phyloP scores from a whole-genome alignment of 1,140 invertebrate genomes.

The Apocrypta bakeri region DNA sequence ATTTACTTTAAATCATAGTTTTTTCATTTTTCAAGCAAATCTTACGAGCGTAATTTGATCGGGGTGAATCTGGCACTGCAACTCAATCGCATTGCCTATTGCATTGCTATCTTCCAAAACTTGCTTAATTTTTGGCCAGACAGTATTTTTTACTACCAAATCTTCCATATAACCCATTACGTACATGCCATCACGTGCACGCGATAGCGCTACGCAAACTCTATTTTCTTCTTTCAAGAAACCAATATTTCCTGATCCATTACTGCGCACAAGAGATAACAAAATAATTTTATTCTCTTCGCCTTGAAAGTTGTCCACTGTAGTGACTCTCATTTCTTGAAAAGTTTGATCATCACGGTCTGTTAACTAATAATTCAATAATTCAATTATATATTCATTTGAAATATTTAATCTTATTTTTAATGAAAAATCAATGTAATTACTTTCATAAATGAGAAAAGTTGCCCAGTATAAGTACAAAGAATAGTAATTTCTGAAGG shows the following conservation, averaged over 20 bases:
- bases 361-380: neutral
- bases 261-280: conserved; percentile 87
- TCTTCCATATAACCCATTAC: conserved; percentile 82
- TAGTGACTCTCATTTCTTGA: conserved; percentile 77
- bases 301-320: conserved; percentile 90
- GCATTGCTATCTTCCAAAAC: conserved; percentile 69
- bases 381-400: neutral
- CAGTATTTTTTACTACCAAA: conserved; percentile 71
- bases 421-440: neutral
- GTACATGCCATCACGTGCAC: conserved; percentile 84
- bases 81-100: conserved; percentile 62
- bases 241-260: conserved; percentile 81
- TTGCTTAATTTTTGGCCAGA: conserved; percentile 75
- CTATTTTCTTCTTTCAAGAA: conserved; percentile 86
- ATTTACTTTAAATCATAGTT: no score
- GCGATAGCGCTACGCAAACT: conserved; percentile 79
- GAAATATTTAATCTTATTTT: no score
- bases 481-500: conserved; percentile 18
- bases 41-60: neutral
- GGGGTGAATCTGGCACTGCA: conserved; percentile 22
- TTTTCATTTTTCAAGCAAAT: no score
- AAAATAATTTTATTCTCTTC: conserved; percentile 91
- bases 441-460: neutral
- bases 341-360: conserved; percentile 46
- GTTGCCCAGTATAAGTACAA: conserved; percentile 2